Evolutionary conservation across 2,888 invertebrate species (phyloP), one percentile per base, ranked within the genome.

Genomic region (Thymelicus lineola): DNA sequence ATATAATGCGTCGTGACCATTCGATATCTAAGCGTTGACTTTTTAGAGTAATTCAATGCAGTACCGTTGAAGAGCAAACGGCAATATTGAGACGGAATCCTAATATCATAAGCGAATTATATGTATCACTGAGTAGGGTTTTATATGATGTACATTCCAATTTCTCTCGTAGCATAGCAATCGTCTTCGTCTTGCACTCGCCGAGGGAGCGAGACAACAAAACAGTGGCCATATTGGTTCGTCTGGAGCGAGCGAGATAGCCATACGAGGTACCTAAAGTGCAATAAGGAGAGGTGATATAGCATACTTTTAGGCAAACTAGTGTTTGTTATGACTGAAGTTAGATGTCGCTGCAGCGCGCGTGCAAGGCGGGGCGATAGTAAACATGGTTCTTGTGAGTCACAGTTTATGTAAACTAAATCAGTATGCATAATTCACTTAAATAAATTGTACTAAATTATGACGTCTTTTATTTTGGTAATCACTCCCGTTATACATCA

Each of bases 351-450:
- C 28, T 28, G 28, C 3, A 28, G 28, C 28, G 28, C 1, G 42
- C 60, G 9, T 59, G 60, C 60, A 45, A 48, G 67, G 15, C 50
- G 48, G 42, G 15, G 28, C 20, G 5, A 28, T 42, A 55, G 42
- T 60, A 57, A 0, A 67, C 12, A 58, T 61, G 67, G 68, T 76
- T 76, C 80, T 73, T 77, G 81, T 80, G 79, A 78, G 79, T 85
- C 84, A 84, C 84, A 81, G 77, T 79, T 75, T 66, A 45, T 83
- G 78, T 84, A 83, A 83, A 81, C 80, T 82, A 78, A 82, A 84
- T 79, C 84, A 80, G 79, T 88, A 86, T 86, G 80, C 86, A 86
- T 90, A 89, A 85, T 85, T 89, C 82, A 90, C 89, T 88, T 91
- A 83, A 86, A 86, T 86, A 87, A 89, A 89, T 82, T 86, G 84